These are phyloP conservation scores for Erinaceus europaeus DNA, from an alignment of 2,113 vertebrate species.

Conservation along the genomic window DNA sequence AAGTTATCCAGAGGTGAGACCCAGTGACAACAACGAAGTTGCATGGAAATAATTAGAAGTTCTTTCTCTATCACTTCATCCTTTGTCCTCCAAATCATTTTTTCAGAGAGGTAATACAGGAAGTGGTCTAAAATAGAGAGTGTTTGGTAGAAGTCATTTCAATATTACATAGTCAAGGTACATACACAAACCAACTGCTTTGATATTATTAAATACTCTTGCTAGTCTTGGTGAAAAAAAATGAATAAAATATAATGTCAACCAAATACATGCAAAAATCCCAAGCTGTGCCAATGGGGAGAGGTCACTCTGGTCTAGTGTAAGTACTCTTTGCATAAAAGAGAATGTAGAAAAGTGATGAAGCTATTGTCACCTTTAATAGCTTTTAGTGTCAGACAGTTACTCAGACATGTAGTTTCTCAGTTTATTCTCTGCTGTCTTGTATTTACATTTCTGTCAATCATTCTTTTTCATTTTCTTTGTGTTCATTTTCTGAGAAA, in stretches of 20 bases:
- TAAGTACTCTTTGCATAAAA: slow-evolving; percentile 55
- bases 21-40: too few species aligned
- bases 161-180: background rate
- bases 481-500: slow-evolving; percentile 30
- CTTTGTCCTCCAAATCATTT: background rate
- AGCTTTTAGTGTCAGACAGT: slow-evolving; percentile 51
- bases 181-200: background rate
- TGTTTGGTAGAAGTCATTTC: background rate
- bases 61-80: background rate
- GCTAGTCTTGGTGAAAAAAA: background rate
- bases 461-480: slow-evolving; percentile 59
- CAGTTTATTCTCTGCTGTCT: slow-evolving; percentile 15
- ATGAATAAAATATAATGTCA: slow-evolving; percentile 15
- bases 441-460: slow-evolving; percentile 58
- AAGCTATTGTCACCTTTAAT: slow-evolving; percentile 56
- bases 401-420: slow-evolving; percentile 33
- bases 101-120: background rate
- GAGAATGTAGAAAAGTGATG: slow-evolving; percentile 10
- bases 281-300: background rate
- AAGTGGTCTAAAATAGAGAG: background rate
- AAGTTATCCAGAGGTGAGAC: too few species aligned
- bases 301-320: slow-evolving; percentile 11
- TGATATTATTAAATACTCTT: background rate
- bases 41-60: background rate
- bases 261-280: background rate